Evolutionary conservation across 2,113 vertebrate genomes (phyloP).

Genomic region (Dryoscopus gambensis): DNA sequence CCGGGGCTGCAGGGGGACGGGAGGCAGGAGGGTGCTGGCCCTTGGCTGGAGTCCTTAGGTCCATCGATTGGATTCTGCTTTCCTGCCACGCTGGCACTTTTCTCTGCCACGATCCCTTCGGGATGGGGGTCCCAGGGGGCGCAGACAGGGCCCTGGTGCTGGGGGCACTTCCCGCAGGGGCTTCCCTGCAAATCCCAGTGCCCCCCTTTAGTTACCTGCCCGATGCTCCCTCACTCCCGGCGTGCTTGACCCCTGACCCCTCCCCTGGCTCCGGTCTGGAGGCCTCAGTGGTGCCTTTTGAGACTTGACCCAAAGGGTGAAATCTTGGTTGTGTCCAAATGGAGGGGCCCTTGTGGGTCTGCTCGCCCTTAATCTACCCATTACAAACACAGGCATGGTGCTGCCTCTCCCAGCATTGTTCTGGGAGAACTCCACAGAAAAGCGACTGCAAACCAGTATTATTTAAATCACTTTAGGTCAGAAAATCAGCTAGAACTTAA

Average conservation of each 20-base stretch:
- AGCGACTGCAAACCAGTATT: not conserved
- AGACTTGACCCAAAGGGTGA: not conserved
- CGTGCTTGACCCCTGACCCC: not conserved
- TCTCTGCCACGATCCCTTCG: rapidly evolving
- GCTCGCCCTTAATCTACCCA: not conserved
- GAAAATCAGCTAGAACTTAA: not conserved
- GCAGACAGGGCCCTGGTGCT: not conserved
- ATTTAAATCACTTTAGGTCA: not conserved
- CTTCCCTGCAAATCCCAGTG: not conserved
- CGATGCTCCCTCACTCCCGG: not conserved
- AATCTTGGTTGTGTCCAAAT: not conserved
- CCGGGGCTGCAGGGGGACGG: not conserved
- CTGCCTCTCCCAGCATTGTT: not conserved
- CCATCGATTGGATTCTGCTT: rapidly evolving
- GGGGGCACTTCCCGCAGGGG: rapidly evolving
- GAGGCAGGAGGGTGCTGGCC: not conserved
- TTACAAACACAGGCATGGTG: not conserved
- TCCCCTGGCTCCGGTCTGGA: not conserved
- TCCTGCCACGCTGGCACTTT: rapidly evolving
- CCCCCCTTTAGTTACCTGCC: not conserved
- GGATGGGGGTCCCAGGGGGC: not conserved
- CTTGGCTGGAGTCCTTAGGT: rapidly evolving
- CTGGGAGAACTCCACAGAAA: not conserved
- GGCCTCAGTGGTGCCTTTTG: not conserved
- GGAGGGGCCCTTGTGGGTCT: not conserved